Evolutionary conservation across 2,113 vertebrate genomes (phyloP).

Genomic region (Aix galericulata): DNA sequence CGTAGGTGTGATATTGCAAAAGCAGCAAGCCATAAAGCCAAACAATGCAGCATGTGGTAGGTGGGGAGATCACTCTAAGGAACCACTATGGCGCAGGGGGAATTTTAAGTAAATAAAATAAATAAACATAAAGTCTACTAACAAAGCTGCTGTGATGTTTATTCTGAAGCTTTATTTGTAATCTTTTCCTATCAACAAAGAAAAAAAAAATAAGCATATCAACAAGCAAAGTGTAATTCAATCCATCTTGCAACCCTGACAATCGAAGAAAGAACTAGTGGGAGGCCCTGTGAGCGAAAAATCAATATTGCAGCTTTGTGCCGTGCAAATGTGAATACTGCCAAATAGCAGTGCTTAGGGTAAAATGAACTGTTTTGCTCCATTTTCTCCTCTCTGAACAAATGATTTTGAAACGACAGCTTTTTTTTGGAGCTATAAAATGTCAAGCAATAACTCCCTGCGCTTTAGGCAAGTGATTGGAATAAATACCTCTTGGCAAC

Average conservation of each 20-base stretch:
- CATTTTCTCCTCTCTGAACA: conserved; percentile 79
- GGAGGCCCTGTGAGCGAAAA: conserved; percentile 76
- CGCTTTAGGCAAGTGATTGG: conserved; percentile 68
- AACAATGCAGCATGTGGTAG: not conserved
- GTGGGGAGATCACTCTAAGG: not conserved
- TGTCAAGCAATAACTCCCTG: conserved; percentile 72
- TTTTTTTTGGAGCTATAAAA: conserved; percentile 72
- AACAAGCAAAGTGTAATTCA: conserved; percentile 83
- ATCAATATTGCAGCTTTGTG: conserved; percentile 85
- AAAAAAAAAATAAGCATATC: conserved; percentile 67
- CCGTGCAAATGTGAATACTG: conserved; percentile 81
- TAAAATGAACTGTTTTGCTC: conserved; percentile 82
- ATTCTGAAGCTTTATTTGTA: conserved; percentile 67
- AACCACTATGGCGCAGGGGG: not conserved
- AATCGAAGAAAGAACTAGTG: conserved; percentile 77
- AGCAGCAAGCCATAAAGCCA: not conserved
- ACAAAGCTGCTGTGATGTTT: conserved; percentile 52
- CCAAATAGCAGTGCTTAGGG: conserved; percentile 80
- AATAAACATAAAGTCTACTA: conserved; percentile 14
- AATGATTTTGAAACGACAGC: conserved; percentile 80
- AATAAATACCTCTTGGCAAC: conserved; percentile 76
- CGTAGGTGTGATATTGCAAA: not conserved
- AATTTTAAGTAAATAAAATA: conserved; percentile 30
- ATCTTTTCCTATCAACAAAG: conserved; percentile 72
- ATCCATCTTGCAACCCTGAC: conserved; percentile 81